A percentile compares a stretch with the other conserved stretches of the same genome.
Conservation (phyloP, 1,140 invertebrate species). For the Bathynomus jamesi region DNA sequence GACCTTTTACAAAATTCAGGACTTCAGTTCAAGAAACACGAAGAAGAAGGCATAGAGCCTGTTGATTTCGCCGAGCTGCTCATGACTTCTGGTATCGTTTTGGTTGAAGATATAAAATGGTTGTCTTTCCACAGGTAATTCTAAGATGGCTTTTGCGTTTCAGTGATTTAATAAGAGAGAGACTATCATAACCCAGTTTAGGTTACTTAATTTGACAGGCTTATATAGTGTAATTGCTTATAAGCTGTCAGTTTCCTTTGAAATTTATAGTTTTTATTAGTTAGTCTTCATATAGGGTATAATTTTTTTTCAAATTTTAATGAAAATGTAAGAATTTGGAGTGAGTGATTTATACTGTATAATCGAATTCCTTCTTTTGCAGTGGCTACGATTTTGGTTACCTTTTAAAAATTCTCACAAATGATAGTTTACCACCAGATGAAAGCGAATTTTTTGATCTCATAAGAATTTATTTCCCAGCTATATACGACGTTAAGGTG, state of each 20-base stretch:
- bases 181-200: too few species aligned
- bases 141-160: too few species aligned
- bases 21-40: conserved; percentile 54
- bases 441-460: conserved; percentile 53
- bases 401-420: conserved; percentile 50
- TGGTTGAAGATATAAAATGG: conserved; percentile 52
- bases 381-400: conserved; percentile 61
- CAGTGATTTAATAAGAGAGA: too few species aligned
- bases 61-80: conserved; percentile 56
- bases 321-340: too few species aligned
- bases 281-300: too few species aligned
- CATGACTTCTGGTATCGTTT: conserved; percentile 54
- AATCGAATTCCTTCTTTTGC: conserved; percentile 29
- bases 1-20: conserved; percentile 52
- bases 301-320: too few species aligned
- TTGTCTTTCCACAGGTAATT: conserved; percentile 56
- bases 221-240: too few species aligned
- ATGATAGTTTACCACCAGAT: conserved; percentile 47
- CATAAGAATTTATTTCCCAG: conserved; percentile 52
- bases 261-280: too few species aligned
- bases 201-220: too few species aligned
- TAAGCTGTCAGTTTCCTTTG: too few species aligned
- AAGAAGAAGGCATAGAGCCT: conserved; percentile 54
- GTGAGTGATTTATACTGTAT: too few species aligned
- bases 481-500: conserved; percentile 55